These are phyloP conservation scores for Hirudinaria manillensis DNA, from an alignment of 2,888 invertebrate species.

Conservation along the genomic window DNA sequence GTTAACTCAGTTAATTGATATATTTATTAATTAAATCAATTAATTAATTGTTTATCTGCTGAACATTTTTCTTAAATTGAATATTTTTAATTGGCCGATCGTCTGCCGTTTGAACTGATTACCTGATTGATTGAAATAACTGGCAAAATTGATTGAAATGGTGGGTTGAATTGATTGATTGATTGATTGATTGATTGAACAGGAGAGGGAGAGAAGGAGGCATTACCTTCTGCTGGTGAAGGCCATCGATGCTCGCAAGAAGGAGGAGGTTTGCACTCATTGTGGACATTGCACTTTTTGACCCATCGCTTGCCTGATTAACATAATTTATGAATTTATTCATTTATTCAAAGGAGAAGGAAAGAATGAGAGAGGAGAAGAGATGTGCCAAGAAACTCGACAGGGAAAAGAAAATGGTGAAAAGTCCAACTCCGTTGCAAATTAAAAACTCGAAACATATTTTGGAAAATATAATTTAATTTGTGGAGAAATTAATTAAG, in stretches of 20 bases:
- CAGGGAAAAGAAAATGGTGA: slow-evolving; percentile 67
- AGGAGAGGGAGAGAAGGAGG: slow-evolving; percentile 51
- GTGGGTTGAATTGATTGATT: neutral
- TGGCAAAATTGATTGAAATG: no score
- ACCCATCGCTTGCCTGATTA: neutral
- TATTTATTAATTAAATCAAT: no score
- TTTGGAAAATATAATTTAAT: no score
- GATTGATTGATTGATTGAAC: neutral
- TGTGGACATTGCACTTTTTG: neutral
- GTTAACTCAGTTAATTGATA: no score
- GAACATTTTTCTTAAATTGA: no score
- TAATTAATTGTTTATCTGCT: no score
- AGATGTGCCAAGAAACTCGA: slow-evolving; percentile 64
- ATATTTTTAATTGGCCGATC: no score
- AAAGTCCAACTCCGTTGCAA: slow-evolving; percentile 19
- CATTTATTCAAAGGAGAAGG: slow-evolving; percentile 48
- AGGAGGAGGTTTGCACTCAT: slow-evolving; percentile 65
- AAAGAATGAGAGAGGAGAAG: slow-evolving; percentile 73
- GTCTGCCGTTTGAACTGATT: no score
- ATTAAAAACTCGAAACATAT: neutral
- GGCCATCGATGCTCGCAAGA: slow-evolving; percentile 75
- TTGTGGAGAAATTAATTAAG: no score
- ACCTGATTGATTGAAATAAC: no score
- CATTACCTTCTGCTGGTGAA: slow-evolving; percentile 85
- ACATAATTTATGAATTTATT: slow-evolving; percentile 1